phyloP scores from a whole-genome alignment of 2,888 invertebrate genomes.

The Erynnis tages region DNA sequence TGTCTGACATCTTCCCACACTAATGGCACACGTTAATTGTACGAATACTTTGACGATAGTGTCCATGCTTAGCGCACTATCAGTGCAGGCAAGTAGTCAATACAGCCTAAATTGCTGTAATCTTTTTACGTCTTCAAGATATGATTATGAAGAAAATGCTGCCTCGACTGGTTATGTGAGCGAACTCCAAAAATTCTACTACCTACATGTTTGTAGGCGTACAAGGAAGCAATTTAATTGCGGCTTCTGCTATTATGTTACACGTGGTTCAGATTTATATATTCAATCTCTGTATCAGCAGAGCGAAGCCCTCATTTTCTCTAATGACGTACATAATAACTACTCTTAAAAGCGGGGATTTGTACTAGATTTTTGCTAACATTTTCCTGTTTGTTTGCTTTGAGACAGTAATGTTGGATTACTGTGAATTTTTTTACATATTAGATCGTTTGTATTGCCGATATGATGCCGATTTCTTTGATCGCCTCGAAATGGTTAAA shows the following conservation, averaged over 20 bases:
- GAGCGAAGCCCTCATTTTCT: conserved; percentile 52
- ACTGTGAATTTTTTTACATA: not conserved
- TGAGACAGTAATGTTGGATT: conserved; percentile 34
- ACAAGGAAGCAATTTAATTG: not conserved
- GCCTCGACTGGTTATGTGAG: too few relatives aligned
- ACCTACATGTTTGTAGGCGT: too few relatives aligned
- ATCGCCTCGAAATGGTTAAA: not conserved
- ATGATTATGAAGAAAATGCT: too few relatives aligned
- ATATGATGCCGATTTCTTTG: not conserved
- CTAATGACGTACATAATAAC: conserved; percentile 60
- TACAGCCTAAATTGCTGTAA: too few relatives aligned
- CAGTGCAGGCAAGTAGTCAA: too few relatives aligned
- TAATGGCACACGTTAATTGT: too few relatives aligned
- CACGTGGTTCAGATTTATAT: not conserved
- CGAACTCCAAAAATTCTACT: too few relatives aligned
- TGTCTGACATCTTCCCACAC: too few relatives aligned
- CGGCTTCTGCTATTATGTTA: not conserved
- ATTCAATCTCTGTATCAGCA: conserved; percentile 16
- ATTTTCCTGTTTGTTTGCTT: conserved; percentile 54
- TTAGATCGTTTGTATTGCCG: not conserved
- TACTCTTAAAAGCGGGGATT: conserved; percentile 5
- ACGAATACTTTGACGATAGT: too few relatives aligned
- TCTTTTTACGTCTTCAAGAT: too few relatives aligned
- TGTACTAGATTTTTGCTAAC: conserved; percentile 49
- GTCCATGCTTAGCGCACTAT: too few relatives aligned